phyloP scores from a whole-genome alignment of 2,113 vertebrate species.

The Mohoua ochrocephala region DNA sequence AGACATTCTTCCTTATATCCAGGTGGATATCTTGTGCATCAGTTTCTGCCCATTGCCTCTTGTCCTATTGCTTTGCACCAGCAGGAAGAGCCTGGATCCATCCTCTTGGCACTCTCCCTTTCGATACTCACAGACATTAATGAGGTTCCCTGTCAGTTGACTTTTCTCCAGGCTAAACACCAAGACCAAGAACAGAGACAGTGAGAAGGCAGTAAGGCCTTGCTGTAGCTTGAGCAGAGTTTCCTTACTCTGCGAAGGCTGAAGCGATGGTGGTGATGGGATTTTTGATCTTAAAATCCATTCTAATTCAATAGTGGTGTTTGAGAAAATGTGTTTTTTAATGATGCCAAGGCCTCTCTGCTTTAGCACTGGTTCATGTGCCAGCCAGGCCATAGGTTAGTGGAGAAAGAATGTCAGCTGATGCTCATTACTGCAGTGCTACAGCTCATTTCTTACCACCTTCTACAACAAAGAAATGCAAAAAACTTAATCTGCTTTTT shows the following conservation, averaged over 20 bases:
- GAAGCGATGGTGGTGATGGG: not conserved
- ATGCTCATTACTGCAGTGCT: not conserved
- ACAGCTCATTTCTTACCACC: not conserved
- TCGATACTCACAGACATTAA: not conserved
- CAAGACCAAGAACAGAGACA: not conserved
- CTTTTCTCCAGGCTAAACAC: not conserved
- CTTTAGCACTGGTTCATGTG: not conserved
- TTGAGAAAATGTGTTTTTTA: not conserved
- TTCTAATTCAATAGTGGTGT: not conserved
- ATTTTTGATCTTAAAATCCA: not conserved
- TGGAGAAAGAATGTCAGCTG: not conserved
- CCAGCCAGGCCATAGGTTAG: not conserved
- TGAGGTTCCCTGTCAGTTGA: not conserved
- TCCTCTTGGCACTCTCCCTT: not conserved
- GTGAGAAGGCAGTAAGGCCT: not conserved
- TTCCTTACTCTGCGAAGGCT: not conserved
- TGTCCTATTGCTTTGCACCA: not conserved
- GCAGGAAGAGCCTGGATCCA: not conserved
- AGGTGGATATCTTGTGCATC: not conserved
- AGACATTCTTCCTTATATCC: not conserved
- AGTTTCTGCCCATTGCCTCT: not conserved
- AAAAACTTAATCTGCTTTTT: not conserved
- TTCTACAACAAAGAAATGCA: not conserved
- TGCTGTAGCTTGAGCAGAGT: not conserved
- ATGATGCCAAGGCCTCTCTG: not conserved